Evolutionary conservation across 2,113 vertebrate genomes (phyloP).

Genomic region (Nipponia nippon): DNA sequence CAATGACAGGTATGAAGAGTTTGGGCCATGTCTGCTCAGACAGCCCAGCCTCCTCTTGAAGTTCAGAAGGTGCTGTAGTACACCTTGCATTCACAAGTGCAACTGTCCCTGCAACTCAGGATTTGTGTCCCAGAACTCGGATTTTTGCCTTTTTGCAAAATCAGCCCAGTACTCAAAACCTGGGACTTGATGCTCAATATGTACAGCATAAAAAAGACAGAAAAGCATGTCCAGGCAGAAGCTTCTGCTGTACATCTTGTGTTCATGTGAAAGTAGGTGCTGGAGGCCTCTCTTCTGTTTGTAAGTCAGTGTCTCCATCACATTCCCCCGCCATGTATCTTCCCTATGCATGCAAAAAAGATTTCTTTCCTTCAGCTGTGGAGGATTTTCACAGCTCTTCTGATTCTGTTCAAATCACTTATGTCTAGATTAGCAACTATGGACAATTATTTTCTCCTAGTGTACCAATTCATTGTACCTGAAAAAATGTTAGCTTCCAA

Average conservation of each 20-base stretch:
- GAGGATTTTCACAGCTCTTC: not conserved
- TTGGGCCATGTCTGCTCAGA: not conserved
- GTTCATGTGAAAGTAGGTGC: not conserved
- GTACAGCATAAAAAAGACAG: not conserved
- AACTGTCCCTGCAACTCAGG: not conserved
- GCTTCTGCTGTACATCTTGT: not conserved
- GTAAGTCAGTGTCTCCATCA: not conserved
- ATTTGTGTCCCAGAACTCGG: rapidly evolving
- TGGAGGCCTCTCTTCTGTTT: not conserved
- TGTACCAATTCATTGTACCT: not conserved
- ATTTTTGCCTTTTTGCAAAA: not conserved
- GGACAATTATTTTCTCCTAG: not conserved
- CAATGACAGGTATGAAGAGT: not conserved
- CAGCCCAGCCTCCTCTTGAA: not conserved
- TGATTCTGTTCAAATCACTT: not conserved
- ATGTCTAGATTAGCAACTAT: not conserved
- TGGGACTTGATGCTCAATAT: not conserved
- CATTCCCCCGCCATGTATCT: not conserved
- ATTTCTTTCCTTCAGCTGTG: rapidly evolving
- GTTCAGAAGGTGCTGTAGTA: not conserved
- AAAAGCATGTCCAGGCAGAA: not conserved
- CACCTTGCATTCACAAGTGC: not conserved
- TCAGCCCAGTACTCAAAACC: not conserved
- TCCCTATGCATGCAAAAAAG: not conserved
- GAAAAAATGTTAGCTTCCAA: not conserved